Evolutionary conservation across 2,113 vertebrate genomes (phyloP), one percentile per base, ranked within the genome.

Genomic region (Pelvicachromis taeniatus): DNA sequence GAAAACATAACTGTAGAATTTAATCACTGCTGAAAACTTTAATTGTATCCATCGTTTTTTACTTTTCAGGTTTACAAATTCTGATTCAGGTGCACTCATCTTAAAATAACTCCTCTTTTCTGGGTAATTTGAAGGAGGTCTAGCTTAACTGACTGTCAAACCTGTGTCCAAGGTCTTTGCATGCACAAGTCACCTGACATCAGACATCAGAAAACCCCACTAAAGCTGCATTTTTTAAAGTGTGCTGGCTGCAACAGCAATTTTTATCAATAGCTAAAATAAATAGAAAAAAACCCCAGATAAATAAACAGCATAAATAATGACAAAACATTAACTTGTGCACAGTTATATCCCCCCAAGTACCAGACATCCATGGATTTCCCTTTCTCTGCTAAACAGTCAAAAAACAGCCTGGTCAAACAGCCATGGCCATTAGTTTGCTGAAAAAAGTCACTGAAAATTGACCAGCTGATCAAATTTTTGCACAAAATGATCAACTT

Each of bases 271-370:
- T 26, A 70, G 1, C 14, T 11, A 70, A 29, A 45, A 45, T 23
- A 3, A 48, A 45, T n/a, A n/a, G n/a, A n/a, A n/a, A 7, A 3
- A 2, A 33, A 0, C 4, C 40, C 5, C 4, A 17, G 14, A 16
- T 29, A 70, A 29, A 70, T 70, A 70, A 70, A 48, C 16, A 14
- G 40, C 5, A 70, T 70, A 70, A 11, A 48, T 48, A 26, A 45
- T 48, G 14, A 29, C 23, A 42, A 17, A 40, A 29, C 21, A 70
- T 70, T 70, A 48, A 48, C 65, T 45, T 70, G 48, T 70, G 42
- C 21, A 45, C 40, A 48, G 40, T 17, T 10, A 45, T 29, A 48
- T 48, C 21, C 5, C 1, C 65, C 40, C 38, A 45, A 45, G 21
- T 1, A 70, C 40, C 65, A 48, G 21, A 45, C 14, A 17, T 42